Conservation (phyloP, 2,797 vertebrate genomes). For the Trichosurus vulpecula region DNA sequence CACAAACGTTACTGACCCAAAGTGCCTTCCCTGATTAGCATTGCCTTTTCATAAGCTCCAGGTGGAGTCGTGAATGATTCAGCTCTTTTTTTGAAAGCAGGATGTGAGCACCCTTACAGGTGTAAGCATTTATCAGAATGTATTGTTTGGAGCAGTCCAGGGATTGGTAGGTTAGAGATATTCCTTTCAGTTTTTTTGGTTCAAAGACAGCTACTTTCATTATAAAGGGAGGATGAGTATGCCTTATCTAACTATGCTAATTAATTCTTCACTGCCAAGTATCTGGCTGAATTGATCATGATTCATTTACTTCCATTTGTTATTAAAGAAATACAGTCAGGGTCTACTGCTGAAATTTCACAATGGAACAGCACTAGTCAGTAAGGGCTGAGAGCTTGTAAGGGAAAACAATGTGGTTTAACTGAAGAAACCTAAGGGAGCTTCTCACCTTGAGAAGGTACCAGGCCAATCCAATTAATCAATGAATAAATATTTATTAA, state of each 20-base stretch:
- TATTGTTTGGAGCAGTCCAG: background rate
- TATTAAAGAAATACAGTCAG: background rate
- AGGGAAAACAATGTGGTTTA: background rate
- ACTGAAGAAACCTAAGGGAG: background rate
- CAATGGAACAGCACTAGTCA: background rate
- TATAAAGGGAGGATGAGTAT: background rate
- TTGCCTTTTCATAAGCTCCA: background rate
- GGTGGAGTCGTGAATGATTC: background rate
- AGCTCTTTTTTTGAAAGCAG: background rate
- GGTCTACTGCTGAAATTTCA: background rate
- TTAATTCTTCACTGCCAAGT: constrained; percentile 4
- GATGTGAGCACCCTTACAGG: background rate
- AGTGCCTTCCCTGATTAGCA: background rate
- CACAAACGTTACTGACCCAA: background rate
- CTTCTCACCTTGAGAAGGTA: background rate
- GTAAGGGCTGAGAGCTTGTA: background rate
- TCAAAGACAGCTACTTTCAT: background rate
- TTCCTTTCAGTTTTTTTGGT: background rate
- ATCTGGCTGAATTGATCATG: background rate
- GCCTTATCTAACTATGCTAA: background rate
- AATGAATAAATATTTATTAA: background rate
- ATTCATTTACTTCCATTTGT: constrained; percentile 44
- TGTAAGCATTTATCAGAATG: background rate
- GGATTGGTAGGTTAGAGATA: background rate
- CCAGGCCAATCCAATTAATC: background rate